A percentile compares a stretch with the other conserved stretches of the same genome.
phyloP scores from a whole-genome alignment of 2,888 invertebrate species.

The Megastigmus dorsalis region DNA sequence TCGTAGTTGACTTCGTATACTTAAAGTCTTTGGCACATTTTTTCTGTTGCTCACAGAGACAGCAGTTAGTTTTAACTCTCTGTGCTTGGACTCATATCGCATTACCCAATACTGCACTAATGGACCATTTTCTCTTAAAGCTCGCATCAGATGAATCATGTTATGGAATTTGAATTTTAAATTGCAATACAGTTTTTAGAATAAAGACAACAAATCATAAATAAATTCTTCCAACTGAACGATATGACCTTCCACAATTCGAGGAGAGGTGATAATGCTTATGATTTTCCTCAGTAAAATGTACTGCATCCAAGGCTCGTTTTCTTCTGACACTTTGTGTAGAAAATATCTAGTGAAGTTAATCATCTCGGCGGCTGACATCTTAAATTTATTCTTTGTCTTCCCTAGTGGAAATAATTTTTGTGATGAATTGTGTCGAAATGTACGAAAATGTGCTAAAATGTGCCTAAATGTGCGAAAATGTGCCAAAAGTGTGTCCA shows the following conservation, averaged over 20 bases:
- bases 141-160: conserved; percentile 50
- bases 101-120: conserved; percentile 53
- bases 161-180: conserved; percentile 56
- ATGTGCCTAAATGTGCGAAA: no score
- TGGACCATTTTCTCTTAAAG: conserved; percentile 47
- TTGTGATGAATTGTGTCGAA: no score
- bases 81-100: conserved; percentile 55
- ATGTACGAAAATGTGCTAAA: no score
- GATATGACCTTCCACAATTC: conserved; percentile 38
- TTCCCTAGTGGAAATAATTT: no score
- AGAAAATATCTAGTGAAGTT: conserved; percentile 26
- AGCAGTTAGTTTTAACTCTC: conserved; percentile 36
- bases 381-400: conserved; percentile 39
- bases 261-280: conserved; percentile 38
- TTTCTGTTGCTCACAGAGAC: background rate
- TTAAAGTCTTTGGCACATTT: conserved; percentile 38
- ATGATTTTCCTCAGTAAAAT: conserved; percentile 48
- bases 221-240: conserved; percentile 31
- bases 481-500: no score
- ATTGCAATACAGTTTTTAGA: conserved; percentile 36
- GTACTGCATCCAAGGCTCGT: conserved; percentile 45
- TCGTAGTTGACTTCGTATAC: conserved; percentile 22
- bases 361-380: conserved; percentile 33
- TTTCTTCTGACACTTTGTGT: conserved; percentile 31
- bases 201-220: conserved; percentile 41